Conservation (phyloP, 2,113 vertebrate species). For the Cyanoramphus novaezelandiae region DNA sequence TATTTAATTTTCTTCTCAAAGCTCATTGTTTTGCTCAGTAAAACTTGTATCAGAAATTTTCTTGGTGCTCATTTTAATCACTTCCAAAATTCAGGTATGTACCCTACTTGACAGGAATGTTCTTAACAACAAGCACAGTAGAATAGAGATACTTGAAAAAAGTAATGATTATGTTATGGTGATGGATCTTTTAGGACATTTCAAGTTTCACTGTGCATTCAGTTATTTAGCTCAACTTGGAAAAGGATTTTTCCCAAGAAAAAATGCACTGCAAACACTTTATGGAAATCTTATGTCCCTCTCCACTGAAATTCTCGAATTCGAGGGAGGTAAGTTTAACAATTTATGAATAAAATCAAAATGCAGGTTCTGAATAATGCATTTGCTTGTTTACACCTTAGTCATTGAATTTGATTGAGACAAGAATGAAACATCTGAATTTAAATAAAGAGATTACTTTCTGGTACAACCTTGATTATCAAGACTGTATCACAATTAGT, state of each 20-base stretch:
- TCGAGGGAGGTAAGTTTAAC: background rate
- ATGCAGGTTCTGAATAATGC: background rate
- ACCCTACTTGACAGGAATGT: background rate
- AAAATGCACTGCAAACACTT: background rate
- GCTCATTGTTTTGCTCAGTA: background rate
- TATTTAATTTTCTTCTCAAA: background rate
- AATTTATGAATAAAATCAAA: background rate
- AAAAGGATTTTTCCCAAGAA: background rate
- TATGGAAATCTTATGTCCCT: background rate
- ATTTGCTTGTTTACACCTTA: background rate
- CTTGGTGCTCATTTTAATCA: background rate
- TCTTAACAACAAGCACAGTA: background rate
- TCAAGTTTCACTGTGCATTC: background rate
- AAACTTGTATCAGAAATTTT: background rate
- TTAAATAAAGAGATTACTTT: constrained; percentile 39
- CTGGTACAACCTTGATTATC: background rate
- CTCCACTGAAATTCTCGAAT: background rate
- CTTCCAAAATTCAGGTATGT: background rate
- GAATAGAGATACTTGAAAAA: background rate
- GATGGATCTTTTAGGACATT: background rate
- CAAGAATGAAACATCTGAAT: constrained; percentile 16
- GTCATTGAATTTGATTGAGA: background rate
- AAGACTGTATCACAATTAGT: constrained; percentile 3
- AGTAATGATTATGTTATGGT: background rate
- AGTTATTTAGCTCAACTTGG: background rate